Conservation (phyloP, 1,140 invertebrate genomes). For the Gryon sp. region DNA sequence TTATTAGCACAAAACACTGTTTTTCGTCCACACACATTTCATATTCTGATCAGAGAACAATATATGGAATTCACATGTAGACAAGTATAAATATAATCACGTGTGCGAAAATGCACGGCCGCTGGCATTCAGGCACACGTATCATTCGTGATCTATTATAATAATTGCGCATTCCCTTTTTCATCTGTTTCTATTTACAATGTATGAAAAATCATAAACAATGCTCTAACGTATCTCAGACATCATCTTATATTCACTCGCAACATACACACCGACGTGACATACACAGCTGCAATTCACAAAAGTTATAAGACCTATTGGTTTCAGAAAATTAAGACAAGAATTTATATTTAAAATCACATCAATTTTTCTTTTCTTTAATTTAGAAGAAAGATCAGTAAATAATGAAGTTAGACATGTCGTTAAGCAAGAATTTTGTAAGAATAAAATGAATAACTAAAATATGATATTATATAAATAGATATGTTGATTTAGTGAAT, state of each 20-base stretch:
- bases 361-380: too few relatives aligned
- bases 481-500: too few relatives aligned
- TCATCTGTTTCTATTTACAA: conserved; percentile 71
- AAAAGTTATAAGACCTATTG: neutral
- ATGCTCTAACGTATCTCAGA: conserved; percentile 63
- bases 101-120: conserved; percentile 39
- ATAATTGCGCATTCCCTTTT: conserved; percentile 71
- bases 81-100: conserved; percentile 72
- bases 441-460: too few relatives aligned
- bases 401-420: too few relatives aligned
- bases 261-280: conserved; percentile 2
- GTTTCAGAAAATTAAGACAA: neutral
- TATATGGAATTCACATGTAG: conserved; percentile 74
- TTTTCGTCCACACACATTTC: conserved; percentile 41
- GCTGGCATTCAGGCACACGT: conserved; percentile 44
- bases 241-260: conserved; percentile 34
- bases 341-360: too few relatives aligned
- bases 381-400: too few relatives aligned
- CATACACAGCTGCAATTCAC: conserved; percentile 10
- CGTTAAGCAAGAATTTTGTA: too few relatives aligned
- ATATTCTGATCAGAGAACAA: conserved; percentile 70
- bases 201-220: conserved; percentile 75
- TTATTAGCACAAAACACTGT: conserved; percentile 50
- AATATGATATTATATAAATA: too few relatives aligned
- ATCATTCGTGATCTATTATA: conserved; percentile 75